Percentiles rank a stretch among this genome's conserved stretches.
These are phyloP conservation scores for Drosophila sturtevanti DNA, from an alignment of 1,140 invertebrate genomes.

Conservation along the genomic window DNA sequence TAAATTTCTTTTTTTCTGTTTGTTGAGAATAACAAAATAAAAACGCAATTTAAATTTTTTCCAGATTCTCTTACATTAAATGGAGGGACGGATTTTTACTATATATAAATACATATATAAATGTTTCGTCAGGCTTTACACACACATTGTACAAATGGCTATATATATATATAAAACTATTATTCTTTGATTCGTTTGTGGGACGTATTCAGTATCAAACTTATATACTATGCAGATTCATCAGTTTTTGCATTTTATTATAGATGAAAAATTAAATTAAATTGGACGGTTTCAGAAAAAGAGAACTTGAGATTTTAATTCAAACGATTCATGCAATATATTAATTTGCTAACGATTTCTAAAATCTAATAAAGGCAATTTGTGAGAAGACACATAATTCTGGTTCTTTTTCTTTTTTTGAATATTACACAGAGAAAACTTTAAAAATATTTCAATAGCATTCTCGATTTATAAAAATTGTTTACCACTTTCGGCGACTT, in stretches of 20 bases:
- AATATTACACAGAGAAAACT: background rate
- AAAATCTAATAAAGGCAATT: slow-evolving; percentile 80
- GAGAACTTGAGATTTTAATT: slow-evolving; percentile 31
- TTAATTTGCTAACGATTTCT: slow-evolving; percentile 68
- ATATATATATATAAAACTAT: slow-evolving; percentile 25
- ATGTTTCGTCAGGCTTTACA: slow-evolving; percentile 4
- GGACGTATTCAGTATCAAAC: slow-evolving; percentile 58
- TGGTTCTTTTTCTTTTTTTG: slow-evolving; percentile 11
- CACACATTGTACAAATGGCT: slow-evolving; percentile 20
- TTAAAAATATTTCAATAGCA: background rate
- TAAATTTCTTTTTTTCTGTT: background rate
- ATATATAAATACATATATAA: slow-evolving; percentile 34
- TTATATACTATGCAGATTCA: slow-evolving; percentile 69
- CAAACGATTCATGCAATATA: slow-evolving; percentile 34
- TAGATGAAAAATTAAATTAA: slow-evolving; percentile 40
- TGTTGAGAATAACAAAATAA: background rate
- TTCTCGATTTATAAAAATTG: too few species aligned
- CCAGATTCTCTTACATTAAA: slow-evolving; percentile 49
- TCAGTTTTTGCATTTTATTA: slow-evolving; percentile 48
- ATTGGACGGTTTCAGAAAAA: slow-evolving; percentile 44
- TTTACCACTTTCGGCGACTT: background rate
- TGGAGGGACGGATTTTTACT: slow-evolving; percentile 48
- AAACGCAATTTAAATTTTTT: slow-evolving; percentile 25
- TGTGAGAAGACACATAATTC: slow-evolving; percentile 71
- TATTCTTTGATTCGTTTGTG: background rate